Percentiles rank a stretch among this genome's conserved stretches.
These are phyloP conservation scores for Stenchaetothrips biformis DNA, from an alignment of 2,888 invertebrate species.

Conservation along the genomic window DNA sequence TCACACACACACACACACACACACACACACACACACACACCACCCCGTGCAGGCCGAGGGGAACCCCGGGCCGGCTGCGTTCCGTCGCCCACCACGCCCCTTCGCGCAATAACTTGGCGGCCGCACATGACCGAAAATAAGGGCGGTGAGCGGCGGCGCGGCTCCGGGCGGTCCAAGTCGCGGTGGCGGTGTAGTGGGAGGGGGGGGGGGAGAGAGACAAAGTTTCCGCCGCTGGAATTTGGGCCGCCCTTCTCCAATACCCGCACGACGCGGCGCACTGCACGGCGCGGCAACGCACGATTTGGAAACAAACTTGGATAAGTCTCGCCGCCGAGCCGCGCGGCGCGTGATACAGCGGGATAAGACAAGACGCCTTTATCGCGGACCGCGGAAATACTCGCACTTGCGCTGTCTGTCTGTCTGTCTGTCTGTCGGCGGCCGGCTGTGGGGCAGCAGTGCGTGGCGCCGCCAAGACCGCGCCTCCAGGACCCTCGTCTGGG, in stretches of 20 bases:
- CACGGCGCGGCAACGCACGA: background rate
- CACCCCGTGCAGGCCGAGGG: background rate
- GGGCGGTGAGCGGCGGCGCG: background rate
- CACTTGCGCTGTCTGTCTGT: too few relatives aligned
- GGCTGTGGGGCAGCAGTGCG: too few relatives aligned
- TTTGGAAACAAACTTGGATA: background rate
- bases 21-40: background rate
- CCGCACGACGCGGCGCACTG: background rate
- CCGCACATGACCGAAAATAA: conserved; percentile 17
- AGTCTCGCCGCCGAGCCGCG: too few relatives aligned
- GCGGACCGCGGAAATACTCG: too few relatives aligned
- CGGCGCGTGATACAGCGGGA: too few relatives aligned
- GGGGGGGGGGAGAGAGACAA: background rate
- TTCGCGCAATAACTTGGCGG: background rate
- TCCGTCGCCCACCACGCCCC: background rate
- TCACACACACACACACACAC: too few relatives aligned
- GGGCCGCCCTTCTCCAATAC: background rate
- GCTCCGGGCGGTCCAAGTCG: background rate
- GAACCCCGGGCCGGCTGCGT: background rate
- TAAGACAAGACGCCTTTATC: too few relatives aligned
- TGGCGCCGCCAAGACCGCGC: too few relatives aligned
- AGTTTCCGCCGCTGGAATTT: background rate
- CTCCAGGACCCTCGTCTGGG: too few relatives aligned
- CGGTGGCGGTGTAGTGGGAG: background rate
- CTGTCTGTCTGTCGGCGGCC: too few relatives aligned